Conservation (phyloP, 2,797 vertebrate genomes). For the Bradypodion pumilum region DNA sequence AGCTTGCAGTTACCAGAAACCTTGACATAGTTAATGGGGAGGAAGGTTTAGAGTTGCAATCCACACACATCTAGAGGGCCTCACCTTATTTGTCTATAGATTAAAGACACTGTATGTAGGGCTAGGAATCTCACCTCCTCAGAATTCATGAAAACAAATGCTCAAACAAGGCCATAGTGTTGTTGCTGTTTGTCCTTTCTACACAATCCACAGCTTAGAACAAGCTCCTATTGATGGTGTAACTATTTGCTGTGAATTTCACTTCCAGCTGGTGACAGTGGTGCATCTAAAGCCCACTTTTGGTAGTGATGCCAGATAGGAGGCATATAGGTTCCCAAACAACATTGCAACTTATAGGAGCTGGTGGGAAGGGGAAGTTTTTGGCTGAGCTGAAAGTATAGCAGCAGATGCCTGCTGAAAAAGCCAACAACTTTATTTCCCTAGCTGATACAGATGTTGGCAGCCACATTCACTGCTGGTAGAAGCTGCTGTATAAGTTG, state of each 20-base stretch:
- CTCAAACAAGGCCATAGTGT: neutral
- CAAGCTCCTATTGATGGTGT: neutral
- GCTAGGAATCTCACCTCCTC: neutral
- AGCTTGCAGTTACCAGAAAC: too few relatives aligned
- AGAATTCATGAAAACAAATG: neutral
- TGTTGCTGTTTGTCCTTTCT: neutral
- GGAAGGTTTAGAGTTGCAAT: too few relatives aligned
- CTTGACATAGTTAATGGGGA: too few relatives aligned
- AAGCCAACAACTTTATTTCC: neutral
- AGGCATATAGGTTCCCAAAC: conserved; percentile 17
- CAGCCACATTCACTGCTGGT: neutral
- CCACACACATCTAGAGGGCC: too few relatives aligned
- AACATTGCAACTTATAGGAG: neutral
- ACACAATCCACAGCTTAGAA: neutral
- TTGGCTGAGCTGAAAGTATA: conserved; percentile 12
- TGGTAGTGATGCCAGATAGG: neutral
- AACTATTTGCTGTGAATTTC: neutral
- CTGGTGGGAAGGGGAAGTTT: neutral
- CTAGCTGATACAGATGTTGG: neutral
- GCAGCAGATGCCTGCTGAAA: conserved; percentile 19
- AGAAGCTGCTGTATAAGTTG: conserved; percentile 21
- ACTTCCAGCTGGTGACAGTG: neutral
- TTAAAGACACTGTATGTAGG: too few relatives aligned
- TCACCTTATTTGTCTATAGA: too few relatives aligned
- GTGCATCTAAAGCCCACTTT: too few relatives aligned